Percentiles rank a stretch among this genome's conserved stretches.
Conservation (phyloP, 2,888 invertebrate genomes). For the Chrysolina haemoptera region DNA sequence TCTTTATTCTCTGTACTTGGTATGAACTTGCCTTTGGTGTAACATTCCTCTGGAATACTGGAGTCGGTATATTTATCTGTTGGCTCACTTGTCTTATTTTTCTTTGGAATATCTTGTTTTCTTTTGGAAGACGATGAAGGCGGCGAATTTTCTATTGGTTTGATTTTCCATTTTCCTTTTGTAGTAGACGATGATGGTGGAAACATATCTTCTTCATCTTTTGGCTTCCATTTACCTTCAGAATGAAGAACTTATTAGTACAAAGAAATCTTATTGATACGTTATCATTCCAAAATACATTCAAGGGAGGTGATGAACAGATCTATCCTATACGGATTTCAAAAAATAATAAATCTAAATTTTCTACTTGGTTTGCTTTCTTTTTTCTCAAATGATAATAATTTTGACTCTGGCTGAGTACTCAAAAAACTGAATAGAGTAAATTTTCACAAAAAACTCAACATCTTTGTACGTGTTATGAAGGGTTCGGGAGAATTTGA, state of each 20-base stretch:
- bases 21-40: conserved; percentile 86
- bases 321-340: too few species aligned
- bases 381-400: too few species aligned
- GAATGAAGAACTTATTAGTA: neutral
- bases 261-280: neutral
- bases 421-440: too few species aligned
- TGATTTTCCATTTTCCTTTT: conserved; percentile 79
- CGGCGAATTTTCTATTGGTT: conserved; percentile 26
- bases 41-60: conserved; percentile 59
- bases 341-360: too few species aligned
- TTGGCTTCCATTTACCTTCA: conserved; percentile 76
- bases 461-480: too few species aligned
- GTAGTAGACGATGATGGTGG: conserved; percentile 40
- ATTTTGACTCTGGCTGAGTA: too few species aligned
- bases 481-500: too few species aligned
- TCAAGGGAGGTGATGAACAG: too few species aligned
- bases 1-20: conserved; percentile 66
- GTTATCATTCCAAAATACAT: too few species aligned
- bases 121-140: conserved; percentile 25
- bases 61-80: conserved; percentile 1
- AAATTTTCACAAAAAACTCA: too few species aligned
- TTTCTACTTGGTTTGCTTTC: too few species aligned
- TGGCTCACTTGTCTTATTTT: conserved; percentile 66
- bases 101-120: conserved; percentile 2
- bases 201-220: conserved; percentile 36